Base-by-base conservation (phyloP, 1,140 invertebrate species). In the Sitodiplosis mosellana region DNA sequence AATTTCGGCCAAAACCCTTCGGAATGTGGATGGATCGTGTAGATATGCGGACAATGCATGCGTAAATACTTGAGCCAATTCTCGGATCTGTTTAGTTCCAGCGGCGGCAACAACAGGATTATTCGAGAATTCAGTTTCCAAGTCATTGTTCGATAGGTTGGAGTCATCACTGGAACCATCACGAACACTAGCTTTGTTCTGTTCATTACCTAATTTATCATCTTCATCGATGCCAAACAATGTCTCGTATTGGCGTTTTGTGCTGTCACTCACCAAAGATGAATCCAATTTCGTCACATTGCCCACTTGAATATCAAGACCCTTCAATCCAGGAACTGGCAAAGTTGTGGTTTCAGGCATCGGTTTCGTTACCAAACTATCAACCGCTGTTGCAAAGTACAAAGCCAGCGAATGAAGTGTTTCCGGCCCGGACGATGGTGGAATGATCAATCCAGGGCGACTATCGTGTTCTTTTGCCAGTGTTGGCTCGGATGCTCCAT, bases 21-120 rank as follows among this genome's bases (percentile, higher is more conserved):
- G 77, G 52, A 87, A 87, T 37, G 75, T 77, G 14, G 78, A 74
- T 1, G 84, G 84, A 64, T 87, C 80, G 58, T 86, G 77, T 4
- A 87, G 64, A 56, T 87, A 87, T 4, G 80, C 81, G 1, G 81
- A 82, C 6, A 87, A 59, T 0, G 83, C 83, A 53, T 83, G 76
- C 1, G 82, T 85, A 56, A 87, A 87, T 1, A 87, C 80, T 64
- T 83, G 79, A 1, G 83, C 83, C 2, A 87, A 60, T 64, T 85
- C 79, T 40, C 83, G 69, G 0, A 85, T 72, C 56, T 81, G 76
- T 0, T 77, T 78, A 18, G 72, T 71, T 46, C 49, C 49, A 27
- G 20, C 33, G 7, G 45, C 46, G 18, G 42, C 38, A 17, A 44
- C 5, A 4, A 50, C 15, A 17, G 41, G 36, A 50, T 45, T 22